Evolutionary conservation across 2,888 invertebrate genomes (phyloP).

Genomic region (Julus scandinavius): DNA sequence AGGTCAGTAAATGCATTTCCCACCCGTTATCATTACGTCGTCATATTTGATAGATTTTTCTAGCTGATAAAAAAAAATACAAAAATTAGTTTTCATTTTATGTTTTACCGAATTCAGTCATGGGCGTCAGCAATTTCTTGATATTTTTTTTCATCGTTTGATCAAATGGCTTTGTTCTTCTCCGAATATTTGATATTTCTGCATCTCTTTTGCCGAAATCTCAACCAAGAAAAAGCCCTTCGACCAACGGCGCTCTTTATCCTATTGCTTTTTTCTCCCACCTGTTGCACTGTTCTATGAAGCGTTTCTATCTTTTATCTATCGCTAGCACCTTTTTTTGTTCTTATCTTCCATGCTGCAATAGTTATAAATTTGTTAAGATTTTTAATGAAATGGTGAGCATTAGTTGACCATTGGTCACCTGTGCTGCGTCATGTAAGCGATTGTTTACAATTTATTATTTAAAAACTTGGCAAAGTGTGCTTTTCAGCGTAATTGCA

Average conservation of each 20-base stretch:
- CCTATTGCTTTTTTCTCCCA: background rate
- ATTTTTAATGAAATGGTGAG: background rate
- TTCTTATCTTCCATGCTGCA: conserved; percentile 6
- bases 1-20: conserved; percentile 65
- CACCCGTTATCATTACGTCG: conserved; percentile 48
- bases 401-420: background rate
- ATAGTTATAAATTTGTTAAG: background rate
- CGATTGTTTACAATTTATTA: background rate
- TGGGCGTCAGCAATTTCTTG: conserved; percentile 47
- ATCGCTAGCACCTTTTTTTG: background rate
- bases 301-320: background rate
- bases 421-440: background rate
- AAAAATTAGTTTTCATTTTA: conserved; percentile 21
- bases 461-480: conserved; percentile 27
- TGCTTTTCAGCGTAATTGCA: background rate
- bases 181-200: conserved; percentile 1
- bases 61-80: background rate
- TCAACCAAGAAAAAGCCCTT: conserved; percentile 22
- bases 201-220: background rate
- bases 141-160: background rate
- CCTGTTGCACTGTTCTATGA: background rate
- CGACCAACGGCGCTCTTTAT: conserved; percentile 20
- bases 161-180: background rate
- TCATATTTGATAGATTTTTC: background rate
- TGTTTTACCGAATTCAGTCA: conserved; percentile 45